These are phyloP conservation scores for Ataeniobius toweri DNA, from an alignment of 2,797 vertebrate genomes.

Conservation along the genomic window DNA sequence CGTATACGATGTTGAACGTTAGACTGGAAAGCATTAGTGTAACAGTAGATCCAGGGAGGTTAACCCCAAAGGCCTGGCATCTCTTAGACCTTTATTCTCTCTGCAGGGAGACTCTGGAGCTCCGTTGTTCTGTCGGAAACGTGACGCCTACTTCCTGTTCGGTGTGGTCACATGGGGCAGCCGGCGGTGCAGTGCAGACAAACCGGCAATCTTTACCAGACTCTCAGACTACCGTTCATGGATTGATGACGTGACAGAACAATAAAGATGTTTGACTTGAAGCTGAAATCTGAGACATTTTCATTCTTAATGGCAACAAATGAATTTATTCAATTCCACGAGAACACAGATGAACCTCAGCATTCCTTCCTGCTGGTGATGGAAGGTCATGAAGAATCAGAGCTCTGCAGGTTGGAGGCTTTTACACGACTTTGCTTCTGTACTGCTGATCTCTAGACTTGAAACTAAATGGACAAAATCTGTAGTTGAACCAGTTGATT, in stretches of 20 bases:
- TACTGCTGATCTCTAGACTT: too few species aligned
- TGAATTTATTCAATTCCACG: neutral
- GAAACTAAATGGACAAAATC: too few species aligned
- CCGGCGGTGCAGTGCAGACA: constrained; percentile 49
- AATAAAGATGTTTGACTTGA: neutral
- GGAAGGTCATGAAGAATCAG: too few species aligned
- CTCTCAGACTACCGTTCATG: constrained; percentile 53
- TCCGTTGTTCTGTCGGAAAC: constrained; percentile 71
- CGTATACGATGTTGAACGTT: too few species aligned
- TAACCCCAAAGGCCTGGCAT: too few species aligned
- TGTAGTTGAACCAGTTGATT: too few species aligned
- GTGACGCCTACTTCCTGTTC: constrained; percentile 68
- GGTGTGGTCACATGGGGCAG: constrained; percentile 72
- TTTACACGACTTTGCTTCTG: too few species aligned
- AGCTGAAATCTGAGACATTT: neutral
- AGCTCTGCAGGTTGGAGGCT: too few species aligned
- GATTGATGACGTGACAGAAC: constrained; percentile 50
- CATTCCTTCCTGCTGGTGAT: too few species aligned
- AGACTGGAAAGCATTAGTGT: too few species aligned
- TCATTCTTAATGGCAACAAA: neutral
- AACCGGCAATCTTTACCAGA: constrained; percentile 71
- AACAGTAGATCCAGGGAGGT: too few species aligned
- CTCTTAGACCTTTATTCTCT: neutral
- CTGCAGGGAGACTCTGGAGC: constrained; percentile 72
- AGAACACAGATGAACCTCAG: too few species aligned